Percentiles rank a stretch among this genome's conserved stretches.
phyloP scores from a whole-genome alignment of 2,797 vertebrate species.

The Knipowitschia caucasica region DNA sequence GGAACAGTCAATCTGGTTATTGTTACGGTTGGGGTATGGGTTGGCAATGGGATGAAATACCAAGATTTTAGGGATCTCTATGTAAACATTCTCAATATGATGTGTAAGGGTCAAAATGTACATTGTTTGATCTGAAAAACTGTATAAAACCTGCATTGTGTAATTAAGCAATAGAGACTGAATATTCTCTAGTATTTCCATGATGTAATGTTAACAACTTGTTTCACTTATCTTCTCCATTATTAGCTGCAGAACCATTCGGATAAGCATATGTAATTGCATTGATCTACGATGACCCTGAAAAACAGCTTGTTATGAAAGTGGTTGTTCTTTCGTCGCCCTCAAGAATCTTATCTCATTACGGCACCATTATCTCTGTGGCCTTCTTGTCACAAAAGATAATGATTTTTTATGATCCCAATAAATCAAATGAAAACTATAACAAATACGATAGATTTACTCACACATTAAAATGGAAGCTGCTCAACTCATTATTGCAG shows the following conservation, averaged over 20 bases:
- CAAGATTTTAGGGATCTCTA: too few relatives aligned
- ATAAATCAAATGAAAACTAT: constrained; percentile 32
- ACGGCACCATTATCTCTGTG: constrained; percentile 33
- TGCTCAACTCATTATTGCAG: constrained; percentile 1
- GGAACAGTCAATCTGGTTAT: too few relatives aligned
- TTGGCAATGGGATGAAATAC: too few relatives aligned
- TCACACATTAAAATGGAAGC: background rate
- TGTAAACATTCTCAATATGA: too few relatives aligned
- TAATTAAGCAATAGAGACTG: too few relatives aligned
- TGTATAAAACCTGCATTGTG: background rate
- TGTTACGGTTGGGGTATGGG: too few relatives aligned
- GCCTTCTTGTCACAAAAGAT: constrained; percentile 20
- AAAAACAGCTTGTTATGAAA: background rate
- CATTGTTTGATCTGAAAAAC: too few relatives aligned
- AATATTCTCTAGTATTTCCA: too few relatives aligned
- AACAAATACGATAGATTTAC: constrained; percentile 34
- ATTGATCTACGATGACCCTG: background rate
- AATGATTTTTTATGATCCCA: constrained; percentile 16
- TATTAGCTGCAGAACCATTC: background rate
- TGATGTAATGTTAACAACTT: background rate
- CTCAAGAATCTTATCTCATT: constrained; percentile 32
- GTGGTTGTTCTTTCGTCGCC: background rate
- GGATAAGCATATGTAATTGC: background rate
- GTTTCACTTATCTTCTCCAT: background rate
- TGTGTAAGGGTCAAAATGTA: too few relatives aligned